These are phyloP conservation scores for Xylota sylvarum DNA, from an alignment of 2,888 invertebrate genomes.

Conservation along the genomic window DNA sequence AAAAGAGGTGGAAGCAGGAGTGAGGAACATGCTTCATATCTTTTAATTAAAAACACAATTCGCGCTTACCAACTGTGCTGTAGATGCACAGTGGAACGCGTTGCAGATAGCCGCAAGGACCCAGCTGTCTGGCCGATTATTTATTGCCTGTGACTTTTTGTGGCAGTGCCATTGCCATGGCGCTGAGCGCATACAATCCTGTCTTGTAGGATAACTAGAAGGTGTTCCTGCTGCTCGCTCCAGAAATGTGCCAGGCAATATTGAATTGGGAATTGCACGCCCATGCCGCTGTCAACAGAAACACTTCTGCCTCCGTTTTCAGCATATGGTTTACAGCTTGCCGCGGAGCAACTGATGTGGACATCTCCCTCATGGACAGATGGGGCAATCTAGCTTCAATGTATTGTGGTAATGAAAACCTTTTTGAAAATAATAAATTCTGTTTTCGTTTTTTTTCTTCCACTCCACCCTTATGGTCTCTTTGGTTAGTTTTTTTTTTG, in stretches of 20 bases:
- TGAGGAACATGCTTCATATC: conserved; percentile 68
- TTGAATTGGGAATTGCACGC: conserved; percentile 76
- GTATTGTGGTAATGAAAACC: conserved; percentile 73
- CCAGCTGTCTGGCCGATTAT: conserved; percentile 74
- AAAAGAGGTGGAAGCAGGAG: conserved; percentile 4
- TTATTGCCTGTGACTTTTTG: conserved; percentile 76
- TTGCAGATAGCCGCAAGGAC: conserved; percentile 74
- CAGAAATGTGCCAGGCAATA: conserved; percentile 67
- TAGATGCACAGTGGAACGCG: conserved; percentile 57
- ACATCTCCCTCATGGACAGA: conserved; percentile 71
- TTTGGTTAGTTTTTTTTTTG: conserved; percentile 30
- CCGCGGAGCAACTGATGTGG: conserved; percentile 72
- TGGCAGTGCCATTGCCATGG: conserved; percentile 52
- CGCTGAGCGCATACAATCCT: conserved; percentile 38
- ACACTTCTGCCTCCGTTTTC: conserved; percentile 33
- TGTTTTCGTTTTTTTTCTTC: conserved; percentile 11
- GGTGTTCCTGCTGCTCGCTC: conserved; percentile 64
- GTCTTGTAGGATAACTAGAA: conserved; percentile 72
- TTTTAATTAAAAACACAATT: conserved; percentile 76
- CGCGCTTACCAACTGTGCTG: conserved; percentile 66
- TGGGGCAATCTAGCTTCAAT: conserved; percentile 65
- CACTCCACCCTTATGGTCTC: conserved; percentile 7
- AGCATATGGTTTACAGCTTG: conserved; percentile 67
- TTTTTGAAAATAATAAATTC: conserved; percentile 75
- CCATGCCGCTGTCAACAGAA: conserved; percentile 72